Base-by-base conservation (phyloP, 2,888 invertebrate species). In the Eurois occulta region DNA sequence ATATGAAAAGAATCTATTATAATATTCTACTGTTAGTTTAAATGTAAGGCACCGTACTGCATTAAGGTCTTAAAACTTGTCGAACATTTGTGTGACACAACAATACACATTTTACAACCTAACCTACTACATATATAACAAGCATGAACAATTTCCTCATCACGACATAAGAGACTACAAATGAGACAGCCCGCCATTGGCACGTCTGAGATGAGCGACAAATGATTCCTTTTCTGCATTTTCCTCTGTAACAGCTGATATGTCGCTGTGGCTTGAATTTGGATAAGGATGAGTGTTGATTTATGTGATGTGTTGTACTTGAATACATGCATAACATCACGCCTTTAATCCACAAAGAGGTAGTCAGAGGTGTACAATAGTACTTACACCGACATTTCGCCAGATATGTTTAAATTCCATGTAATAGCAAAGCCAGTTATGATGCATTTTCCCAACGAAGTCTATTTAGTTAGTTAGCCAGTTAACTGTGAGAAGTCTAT, bases 131-230 rank as follows among this genome's bases (percentile, higher is more conserved):
- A 32, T 48, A 71, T 8, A 43, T 60, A 65, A 65, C 35, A 72
- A 69, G 48, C 13, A 65, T 10, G 32, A 32, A 60, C 35, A 58
- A 58, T 52, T 52, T 65, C 66, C 66, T 76, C 16, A 32, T 69
- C 38, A 21, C 35, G 21, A 65, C n/a, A n/a, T 69, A 77, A 5
- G 35, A 43, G 52, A 35, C 24, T n/a, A n/a, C n/a, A n/a, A n/a
- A 65, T 58, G 58, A 77, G 68, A 41, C n/a, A 48, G 10, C 10
- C 18, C 10, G 41, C 28, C 35, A 78, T 70, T 78, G 69, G 38
- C 78, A 70, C 65, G 46, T 69, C 21, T 84, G 58, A 60, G 70
- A 48, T 48, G 68, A 48, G 46, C 68, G 65, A 78, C 83, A 78
- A 65, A 65, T 78, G 41, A 83, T 72, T 78, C 46, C 38, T 38